Base-by-base conservation (phyloP, 2,797 vertebrate species). In the Pseudochaenichthys georgianus region DNA sequence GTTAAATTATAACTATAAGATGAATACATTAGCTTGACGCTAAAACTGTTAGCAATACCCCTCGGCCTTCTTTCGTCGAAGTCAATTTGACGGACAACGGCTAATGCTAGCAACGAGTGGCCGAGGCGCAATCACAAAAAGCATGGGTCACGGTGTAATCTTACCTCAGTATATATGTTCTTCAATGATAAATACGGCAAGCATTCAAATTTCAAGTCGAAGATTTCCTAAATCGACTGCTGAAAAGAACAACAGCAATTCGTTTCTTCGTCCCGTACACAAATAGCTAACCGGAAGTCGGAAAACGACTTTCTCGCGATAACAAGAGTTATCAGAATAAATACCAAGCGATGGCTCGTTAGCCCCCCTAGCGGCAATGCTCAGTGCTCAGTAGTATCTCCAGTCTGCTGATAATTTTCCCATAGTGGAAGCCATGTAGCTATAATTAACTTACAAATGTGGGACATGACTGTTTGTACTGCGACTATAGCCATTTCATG, bases 81-180 rank as follows among this genome's bases (percentile, higher is more conserved):
- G 78, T 78, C 52, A 31, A 63, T 46, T 3, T 19, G 59, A 60
- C 75, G 23, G 57, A 51, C 5, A 0, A 5, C 11, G 23, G 64
- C 67, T 66, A 42, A 70, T n/a, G 59, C 21, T 86, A 70, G 51
- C 59, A 21, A 21, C 3, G 58, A 48, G 2, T 17, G 2, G n/a
- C 50, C 13, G 4, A 12, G 0, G 3, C 12, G 2, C 4, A 13
- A 47, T 3, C 9, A 23, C 7, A 74, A 16, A 46, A 77, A 55
- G 3, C 78, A 31, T 9, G 0, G 0, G 0, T 2, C 28, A 0
- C 0, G 11, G 0, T 34, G 3, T 38, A 11, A 38, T 2, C 78
- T 88, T 82, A 93, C 92, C 89, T 90, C 23, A 1, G 38, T 85
- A 47, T 46, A 6, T 55, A 17, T 72, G 9, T 0, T 62, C 2